Evolutionary conservation across 1,140 invertebrate genomes (phyloP), one percentile per base, ranked within the genome.

Genomic region (Drosophila bocqueti): DNA sequence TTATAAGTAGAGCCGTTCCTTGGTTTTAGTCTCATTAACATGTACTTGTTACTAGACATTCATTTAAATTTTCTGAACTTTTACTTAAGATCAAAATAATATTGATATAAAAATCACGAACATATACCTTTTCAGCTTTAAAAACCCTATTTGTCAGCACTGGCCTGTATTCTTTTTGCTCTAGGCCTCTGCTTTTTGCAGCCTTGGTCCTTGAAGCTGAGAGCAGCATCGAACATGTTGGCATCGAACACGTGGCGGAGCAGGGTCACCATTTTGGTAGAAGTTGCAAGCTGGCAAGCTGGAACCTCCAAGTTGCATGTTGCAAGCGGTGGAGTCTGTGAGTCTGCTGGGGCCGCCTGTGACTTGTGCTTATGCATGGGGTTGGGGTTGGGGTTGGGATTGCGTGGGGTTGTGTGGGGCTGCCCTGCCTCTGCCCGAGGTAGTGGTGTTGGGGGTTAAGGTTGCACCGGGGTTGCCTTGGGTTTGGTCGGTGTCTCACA

Each of bases 251-350:
- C 47, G 16, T 59, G 34, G 24, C 29, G 26, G 16, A 18, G 36
- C 52, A 54, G 60, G 18, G 29, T 52, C 60, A 54, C 7, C 7
- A 16, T 16, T 24, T 64, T 36, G 34, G 63, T 46, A 49, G 46
- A 38, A 47, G 45, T 65, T 49, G 55, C 18, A 57, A 43, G 62
- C 21, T 31, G 42, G 26, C 24, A 49, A n/a, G 16, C 16, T 29
- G 26, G 49, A 31, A 15, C n/a, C n/a, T 24, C 21, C 34, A 59
- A 60, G 68, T 57, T 79, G 76, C 69, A 79, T n/a, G 76, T 79
- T 79, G 55, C 73, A 57, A 57, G 54, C 16, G 18, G 5, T 24
- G 77, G 79, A 81, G 79, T 82, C 79, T 82, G 79, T 81, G 59
- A 74, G 79, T 62, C 65, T 76, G 46, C 36, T 55, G 34, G 34